Base-by-base conservation (phyloP, 2,888 invertebrate genomes). In the Chaetogeoica ovagalla region DNA sequence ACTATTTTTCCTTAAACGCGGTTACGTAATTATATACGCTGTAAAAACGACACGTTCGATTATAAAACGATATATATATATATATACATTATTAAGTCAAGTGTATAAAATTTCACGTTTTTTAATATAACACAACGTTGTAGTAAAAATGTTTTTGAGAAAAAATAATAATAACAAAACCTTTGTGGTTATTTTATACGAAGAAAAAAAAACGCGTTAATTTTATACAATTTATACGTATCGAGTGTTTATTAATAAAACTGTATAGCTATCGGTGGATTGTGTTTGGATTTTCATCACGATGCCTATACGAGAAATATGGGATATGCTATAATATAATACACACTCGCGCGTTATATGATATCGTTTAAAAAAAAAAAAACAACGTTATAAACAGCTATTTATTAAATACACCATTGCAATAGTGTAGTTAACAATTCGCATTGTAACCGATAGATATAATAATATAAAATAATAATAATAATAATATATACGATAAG, bases 261-360 rank as follows among this genome's bases (percentile, higher is more conserved):
- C n/a, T n/a, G n/a, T 15, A 65, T 30, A 30, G 30, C 30, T 30
- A 30, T 30, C 13, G 2, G n/a, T 5, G 7, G 30, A 30, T 23
- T 52, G 30, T 23, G 5, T 52, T 68, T 68, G 48, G 37, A 70
- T 70, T 55, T 69, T 69, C 13, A 69, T 55, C 39, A n/a, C n/a
- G 37, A 37, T n/a, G n/a, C 8, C n/a, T 37, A 21, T 57, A 39
- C 37, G n/a, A n/a, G 57, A 37, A 57, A 57, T 57, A 70, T 37
- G 37, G 37, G 55, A 55, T 70, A 57, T 48, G 52, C 13, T 1
- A 13, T 37, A 55, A 0, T 17, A 3, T 43, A n/a, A 13, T 19
- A 55, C 19, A n/a, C n/a, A 70, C n/a, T 21, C 17, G 23, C 21
- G 7, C 11, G 19, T 60, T 48, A 72, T 48, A 72, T 30, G 48